Conservation (phyloP, 2,113 vertebrate genomes). For the Plectropomus leopardus region DNA sequence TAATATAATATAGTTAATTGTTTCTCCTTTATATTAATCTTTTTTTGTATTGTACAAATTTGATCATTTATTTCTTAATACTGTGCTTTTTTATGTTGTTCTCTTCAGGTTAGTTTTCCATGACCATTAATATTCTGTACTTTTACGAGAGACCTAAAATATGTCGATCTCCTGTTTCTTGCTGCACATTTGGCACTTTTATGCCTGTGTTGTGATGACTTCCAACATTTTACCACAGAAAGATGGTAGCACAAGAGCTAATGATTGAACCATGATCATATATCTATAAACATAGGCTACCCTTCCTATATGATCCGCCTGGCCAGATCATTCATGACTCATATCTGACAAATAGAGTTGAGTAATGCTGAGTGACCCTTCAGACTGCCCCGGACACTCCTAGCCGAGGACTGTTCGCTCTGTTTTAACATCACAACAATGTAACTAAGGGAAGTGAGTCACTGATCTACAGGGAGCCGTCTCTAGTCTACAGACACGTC, state of each 20-base stretch:
- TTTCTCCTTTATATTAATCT: background rate
- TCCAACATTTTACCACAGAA: background rate
- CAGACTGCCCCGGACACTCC: constrained; percentile 26
- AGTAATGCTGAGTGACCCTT: constrained; percentile 44
- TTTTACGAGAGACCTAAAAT: background rate
- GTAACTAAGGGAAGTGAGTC: constrained; percentile 77
- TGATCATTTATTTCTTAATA: background rate
- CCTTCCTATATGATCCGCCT: background rate
- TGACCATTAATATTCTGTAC: background rate
- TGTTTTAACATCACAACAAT: constrained; percentile 53
- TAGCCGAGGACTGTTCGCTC: background rate
- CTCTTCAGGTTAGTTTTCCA: background rate
- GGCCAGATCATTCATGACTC: constrained; percentile 53
- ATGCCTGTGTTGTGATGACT: background rate
- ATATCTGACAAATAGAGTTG: constrained; percentile 32
- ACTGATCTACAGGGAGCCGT: constrained; percentile 28
- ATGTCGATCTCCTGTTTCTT: background rate
- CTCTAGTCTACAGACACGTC: background rate
- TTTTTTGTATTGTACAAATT: background rate
- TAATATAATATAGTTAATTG: too few species aligned
- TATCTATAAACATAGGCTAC: background rate
- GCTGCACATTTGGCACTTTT: background rate
- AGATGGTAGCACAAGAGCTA: background rate
- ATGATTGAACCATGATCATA: background rate
- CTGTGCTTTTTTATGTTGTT: background rate